Base-by-base conservation (phyloP, 2,113 vertebrate species). In the Notarius quadriscutis region DNA sequence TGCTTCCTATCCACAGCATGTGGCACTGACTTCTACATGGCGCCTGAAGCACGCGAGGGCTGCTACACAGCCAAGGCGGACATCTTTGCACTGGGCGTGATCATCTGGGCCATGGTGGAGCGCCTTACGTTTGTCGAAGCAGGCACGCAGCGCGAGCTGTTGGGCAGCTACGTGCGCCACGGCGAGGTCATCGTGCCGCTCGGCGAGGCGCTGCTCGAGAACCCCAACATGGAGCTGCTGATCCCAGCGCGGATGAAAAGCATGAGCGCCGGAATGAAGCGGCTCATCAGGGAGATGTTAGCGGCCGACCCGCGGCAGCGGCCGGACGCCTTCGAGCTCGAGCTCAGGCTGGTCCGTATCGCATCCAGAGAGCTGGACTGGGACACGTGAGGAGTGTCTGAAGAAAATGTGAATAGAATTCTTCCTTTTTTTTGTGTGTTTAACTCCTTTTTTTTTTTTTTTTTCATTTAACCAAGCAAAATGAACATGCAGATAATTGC, bases 71-170 rank as follows among this genome's bases (percentile, higher is more conserved):
- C 98, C 81, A 99, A 99, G 92, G 98, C 98, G 0, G 98, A 99
- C 92, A 99, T 99, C 93, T 99, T 99, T 57, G 98, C 98, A 0
- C 91, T 99, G 91, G 98, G 98, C 1, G 96, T 99, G 89, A 99
- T 99, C 87, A 97, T 99, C 93, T 99, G 97, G 98, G 98, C 98
- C 0, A 99, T 99, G 98, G 90, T 99, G 91, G 98, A 99, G 92
- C 96, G 97, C 86, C 98, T 99, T 91, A 99, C 98, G 0, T 99
- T 99, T 81, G 92, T 98, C 50, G 98, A 99, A 20, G 96, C 96
- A 0, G 97, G 98, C 89, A 99, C 97, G 0, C 97, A 99, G 94
- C 99, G 99, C 83, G 97, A 97, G 91, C 96, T 99, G 71, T 89
- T 99, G 91, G 98, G 98, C 79, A 97, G 97, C 87, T 99, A 99